A percentile compares a stretch with the other conserved stretches of the same genome.
These are phyloP conservation scores for Peromyscus leucopus DNA, from an alignment of 2,113 vertebrate genomes.

Conservation along the genomic window DNA sequence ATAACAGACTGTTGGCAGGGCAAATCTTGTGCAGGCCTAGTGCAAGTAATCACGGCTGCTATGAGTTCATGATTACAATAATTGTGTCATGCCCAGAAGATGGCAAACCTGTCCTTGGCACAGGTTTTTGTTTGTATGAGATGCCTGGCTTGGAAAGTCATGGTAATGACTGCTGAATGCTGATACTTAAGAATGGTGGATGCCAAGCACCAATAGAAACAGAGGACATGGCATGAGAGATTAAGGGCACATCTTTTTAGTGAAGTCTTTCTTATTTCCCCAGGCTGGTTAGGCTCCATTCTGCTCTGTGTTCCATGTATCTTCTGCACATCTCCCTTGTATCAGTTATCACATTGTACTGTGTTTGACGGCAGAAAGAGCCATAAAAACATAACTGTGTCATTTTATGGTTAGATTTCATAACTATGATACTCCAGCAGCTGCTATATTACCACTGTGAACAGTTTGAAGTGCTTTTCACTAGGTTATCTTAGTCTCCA, in stretches of 20 bases:
- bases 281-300: neutral
- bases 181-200: neutral
- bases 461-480: constrained; percentile 25
- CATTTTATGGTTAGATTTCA: constrained; percentile 33
- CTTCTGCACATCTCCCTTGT: neutral
- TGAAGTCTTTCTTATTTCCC: neutral
- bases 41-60: neutral
- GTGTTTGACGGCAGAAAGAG: constrained; percentile 21
- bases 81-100: neutral
- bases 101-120: neutral
- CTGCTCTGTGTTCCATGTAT: neutral
- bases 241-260: neutral
- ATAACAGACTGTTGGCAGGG: no score
- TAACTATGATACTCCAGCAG: neutral
- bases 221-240: neutral
- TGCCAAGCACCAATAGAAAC: neutral
- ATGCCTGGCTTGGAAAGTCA: neutral
- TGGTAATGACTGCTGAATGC: neutral
- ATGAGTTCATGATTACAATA: neutral
- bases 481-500: neutral
- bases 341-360: neutral
- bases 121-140: neutral
- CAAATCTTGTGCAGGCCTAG: neutral
- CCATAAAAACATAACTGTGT: neutral
- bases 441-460: neutral